Evolutionary conservation across 1,140 invertebrate genomes (phyloP).

Genomic region (Cyclargus thomasi): DNA sequence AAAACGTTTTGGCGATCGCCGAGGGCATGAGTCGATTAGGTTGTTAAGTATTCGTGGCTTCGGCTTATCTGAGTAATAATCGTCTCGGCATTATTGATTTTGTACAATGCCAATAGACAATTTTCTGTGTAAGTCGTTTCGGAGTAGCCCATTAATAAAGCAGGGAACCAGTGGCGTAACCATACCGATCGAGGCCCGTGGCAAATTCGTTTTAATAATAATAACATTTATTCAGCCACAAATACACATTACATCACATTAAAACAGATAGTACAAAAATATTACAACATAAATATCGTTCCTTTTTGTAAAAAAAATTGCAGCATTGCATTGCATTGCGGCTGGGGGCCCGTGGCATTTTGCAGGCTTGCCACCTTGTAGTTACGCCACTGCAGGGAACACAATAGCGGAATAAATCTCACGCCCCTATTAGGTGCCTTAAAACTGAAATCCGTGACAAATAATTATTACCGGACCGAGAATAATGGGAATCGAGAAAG

Average conservation of each 20-base stretch:
- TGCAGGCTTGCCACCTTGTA: too few relatives aligned
- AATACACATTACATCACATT: too few relatives aligned
- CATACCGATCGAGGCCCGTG: too few relatives aligned
- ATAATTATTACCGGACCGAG: constrained; percentile 33
- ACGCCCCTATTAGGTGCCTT: constrained; percentile 27
- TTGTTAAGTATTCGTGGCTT: constrained; percentile 41
- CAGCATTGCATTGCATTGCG: too few relatives aligned
- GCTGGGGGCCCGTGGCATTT: too few relatives aligned
- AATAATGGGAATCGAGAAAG: constrained; percentile 35
- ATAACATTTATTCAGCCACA: too few relatives aligned
- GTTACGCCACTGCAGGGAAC: constrained; percentile 14
- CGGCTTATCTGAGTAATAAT: constrained; percentile 55
- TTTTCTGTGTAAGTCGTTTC: neutral
- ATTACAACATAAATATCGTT: too few relatives aligned
- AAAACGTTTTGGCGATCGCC: constrained; percentile 22
- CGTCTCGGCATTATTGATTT: constrained; percentile 45
- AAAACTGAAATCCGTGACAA: constrained; percentile 30
- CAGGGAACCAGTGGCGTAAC: too few relatives aligned
- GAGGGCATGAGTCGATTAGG: constrained; percentile 45
- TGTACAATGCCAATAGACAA: constrained; percentile 8
- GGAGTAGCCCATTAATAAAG: constrained; percentile 3
- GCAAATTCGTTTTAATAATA: too few relatives aligned
- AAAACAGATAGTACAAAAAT: too few relatives aligned
- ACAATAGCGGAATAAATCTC: constrained; percentile 31
- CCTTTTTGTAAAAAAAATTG: too few relatives aligned